Conservation (phyloP, 2,797 vertebrate species). For the Lacerta bilineata region DNA sequence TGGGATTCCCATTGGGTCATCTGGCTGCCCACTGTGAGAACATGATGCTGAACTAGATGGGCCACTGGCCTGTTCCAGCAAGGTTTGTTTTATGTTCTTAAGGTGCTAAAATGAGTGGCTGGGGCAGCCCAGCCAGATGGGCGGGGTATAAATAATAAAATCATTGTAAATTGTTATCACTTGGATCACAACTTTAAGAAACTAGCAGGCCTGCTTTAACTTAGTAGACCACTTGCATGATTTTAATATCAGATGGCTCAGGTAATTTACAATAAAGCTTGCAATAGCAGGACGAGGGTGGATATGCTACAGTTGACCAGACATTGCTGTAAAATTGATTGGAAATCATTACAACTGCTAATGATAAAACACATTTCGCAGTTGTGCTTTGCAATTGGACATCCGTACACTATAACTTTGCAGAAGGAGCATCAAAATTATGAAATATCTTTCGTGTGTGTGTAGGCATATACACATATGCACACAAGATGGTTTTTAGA, state of each 20-base stretch:
- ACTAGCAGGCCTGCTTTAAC: neutral
- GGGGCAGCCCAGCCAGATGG: too few species aligned
- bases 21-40: too few species aligned
- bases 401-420: constrained; percentile 67
- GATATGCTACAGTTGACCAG: neutral
- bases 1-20: too few species aligned
- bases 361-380: constrained; percentile 30
- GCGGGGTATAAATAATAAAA: too few species aligned
- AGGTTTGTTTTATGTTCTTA: too few species aligned
- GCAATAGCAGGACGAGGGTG: too few species aligned
- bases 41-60: too few species aligned
- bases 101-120: too few species aligned
- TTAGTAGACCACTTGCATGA: neutral
- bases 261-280: neutral
- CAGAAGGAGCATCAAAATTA: constrained; percentile 65
- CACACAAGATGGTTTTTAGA: constrained; percentile 53
- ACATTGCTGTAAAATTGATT: neutral
- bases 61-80: too few species aligned
- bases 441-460: constrained; percentile 37
- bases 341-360: neutral
- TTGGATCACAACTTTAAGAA: neutral
- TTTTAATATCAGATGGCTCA: neutral
- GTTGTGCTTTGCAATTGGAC: constrained; percentile 64
- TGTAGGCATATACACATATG: constrained; percentile 65
- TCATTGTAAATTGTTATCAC: too few species aligned